Evolutionary conservation across 2,113 vertebrate genomes (phyloP), one percentile per base, ranked within the genome.

Genomic region (Daboia siamensis): DNA sequence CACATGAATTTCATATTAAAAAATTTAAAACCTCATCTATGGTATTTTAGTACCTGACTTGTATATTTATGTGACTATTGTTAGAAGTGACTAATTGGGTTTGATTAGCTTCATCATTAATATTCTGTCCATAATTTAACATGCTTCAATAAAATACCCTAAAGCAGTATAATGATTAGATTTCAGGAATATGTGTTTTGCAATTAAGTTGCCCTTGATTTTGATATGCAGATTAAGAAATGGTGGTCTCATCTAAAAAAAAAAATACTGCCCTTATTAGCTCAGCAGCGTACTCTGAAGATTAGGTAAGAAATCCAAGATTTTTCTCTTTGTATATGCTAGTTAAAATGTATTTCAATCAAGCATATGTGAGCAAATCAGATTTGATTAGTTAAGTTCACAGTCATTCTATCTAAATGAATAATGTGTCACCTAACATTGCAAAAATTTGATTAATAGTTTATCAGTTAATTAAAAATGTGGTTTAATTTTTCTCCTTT

Each of bases 121-220:
- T 98, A 98, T 98, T 98, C 98, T 98, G 98, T 97, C 98, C 98
- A 98, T 98, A 98, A 98, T 98, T 98, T 98, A 98, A 98, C 98
- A 97, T 97, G 98, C 98, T 98, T 98, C 98, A 98, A 98, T 98
- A 98, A 98, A 98, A 98, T 98, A 98, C 98, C 98, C 98, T 98
- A 98, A 98, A 98, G 98, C 98, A 97, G 98, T 98, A 97, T 98
- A 98, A 98, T 98, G 98, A 98, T 98, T 98, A 98, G 98, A 98
- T 98, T 98, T 98, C 98, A 98, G 98, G 98, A 98, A 98, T 98
- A 98, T 98, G 98, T 98, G 98, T 98, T 98, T 98, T 98, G 98
- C 98, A 98, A 98, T 98, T 98, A 98, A 98, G 98, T 98, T 98
- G 97, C 97, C 98, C 98, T 98, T 98, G 98, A 98, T 98, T 98